A percentile compares a stretch with the other conserved stretches of the same genome.
phyloP scores from a whole-genome alignment of 2,797 vertebrate genomes.

The Cirrhinus mrigala region DNA sequence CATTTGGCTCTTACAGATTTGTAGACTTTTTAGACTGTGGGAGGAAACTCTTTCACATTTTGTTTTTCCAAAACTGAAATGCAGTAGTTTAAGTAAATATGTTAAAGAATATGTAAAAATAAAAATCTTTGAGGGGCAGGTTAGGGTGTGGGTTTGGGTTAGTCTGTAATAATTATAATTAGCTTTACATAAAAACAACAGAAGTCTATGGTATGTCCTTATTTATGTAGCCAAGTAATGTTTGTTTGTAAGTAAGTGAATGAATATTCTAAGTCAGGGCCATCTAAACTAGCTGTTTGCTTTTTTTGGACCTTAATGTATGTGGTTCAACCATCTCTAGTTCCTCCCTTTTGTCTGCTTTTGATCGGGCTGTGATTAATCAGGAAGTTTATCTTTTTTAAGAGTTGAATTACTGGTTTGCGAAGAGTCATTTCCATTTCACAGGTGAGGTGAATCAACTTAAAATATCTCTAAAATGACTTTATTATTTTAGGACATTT shows the following conservation, averaged over 20 bases:
- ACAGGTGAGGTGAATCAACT: constrained; percentile 2
- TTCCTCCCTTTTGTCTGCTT: constrained; percentile 20
- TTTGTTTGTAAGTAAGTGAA: background rate
- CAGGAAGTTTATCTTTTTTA: constrained; percentile 38
- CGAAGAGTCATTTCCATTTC: constrained; percentile 13
- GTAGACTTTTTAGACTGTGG: background rate
- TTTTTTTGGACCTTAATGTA: background rate
- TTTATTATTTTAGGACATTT: background rate
- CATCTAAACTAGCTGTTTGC: constrained; percentile 15
- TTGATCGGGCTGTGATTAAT: constrained; percentile 31
- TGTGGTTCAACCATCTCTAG: constrained; percentile 5
- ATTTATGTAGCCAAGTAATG: background rate
- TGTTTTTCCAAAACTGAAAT: background rate
- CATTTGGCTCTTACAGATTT: background rate
- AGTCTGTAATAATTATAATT: constrained; percentile 1
- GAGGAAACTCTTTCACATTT: background rate
- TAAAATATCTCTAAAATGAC: background rate
- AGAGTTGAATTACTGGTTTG: constrained; percentile 51
- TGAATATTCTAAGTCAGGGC: background rate
- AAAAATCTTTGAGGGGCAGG: background rate
- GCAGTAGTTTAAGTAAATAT: background rate
- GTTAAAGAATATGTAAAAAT: background rate
- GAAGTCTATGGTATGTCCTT: background rate
- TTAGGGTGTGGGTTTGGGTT: background rate
- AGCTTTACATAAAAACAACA: constrained; percentile 10